phyloP scores from a whole-genome alignment of 2,113 vertebrate species.

The Morone chrysops region DNA sequence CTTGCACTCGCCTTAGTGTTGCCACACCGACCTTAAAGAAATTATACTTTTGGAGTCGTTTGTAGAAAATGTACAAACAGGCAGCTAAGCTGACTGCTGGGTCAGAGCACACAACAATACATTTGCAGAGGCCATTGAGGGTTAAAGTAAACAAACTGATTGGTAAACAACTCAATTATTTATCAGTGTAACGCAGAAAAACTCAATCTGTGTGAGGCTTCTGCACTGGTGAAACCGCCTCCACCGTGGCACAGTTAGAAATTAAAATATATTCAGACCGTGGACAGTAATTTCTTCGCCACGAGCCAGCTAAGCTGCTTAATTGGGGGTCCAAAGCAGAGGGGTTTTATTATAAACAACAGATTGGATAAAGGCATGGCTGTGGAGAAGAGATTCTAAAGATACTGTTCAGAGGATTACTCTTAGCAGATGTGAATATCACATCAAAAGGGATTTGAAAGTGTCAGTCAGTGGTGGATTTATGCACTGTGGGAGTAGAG shows the following conservation, averaged over 20 bases:
- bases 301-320: constrained; percentile 55
- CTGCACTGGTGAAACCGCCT: not conserved
- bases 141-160: constrained; percentile 51
- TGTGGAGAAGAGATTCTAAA: constrained; percentile 46
- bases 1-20: constrained; percentile 12
- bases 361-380: constrained; percentile 62
- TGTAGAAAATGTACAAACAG: constrained; percentile 19
- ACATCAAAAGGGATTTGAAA: constrained; percentile 55
- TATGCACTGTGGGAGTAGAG: constrained; percentile 12
- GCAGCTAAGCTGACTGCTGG: not conserved
- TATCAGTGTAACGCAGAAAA: constrained; percentile 46
- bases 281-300: constrained; percentile 55
- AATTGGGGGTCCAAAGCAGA: constrained; percentile 56
- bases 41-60: constrained; percentile 15
- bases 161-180: constrained; percentile 57
- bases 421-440: constrained; percentile 60
- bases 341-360: constrained; percentile 52
- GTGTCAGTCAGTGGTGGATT: constrained; percentile 37
- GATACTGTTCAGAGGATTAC: constrained; percentile 54
- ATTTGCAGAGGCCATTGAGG: not conserved
- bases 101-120: constrained; percentile 31
- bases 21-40: constrained; percentile 9
- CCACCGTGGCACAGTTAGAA: constrained; percentile 40
- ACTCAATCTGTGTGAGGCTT: constrained; percentile 2
- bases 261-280: constrained; percentile 49